Evolutionary conservation across 2,113 vertebrate genomes (phyloP).

Genomic region (Motacilla alba): DNA sequence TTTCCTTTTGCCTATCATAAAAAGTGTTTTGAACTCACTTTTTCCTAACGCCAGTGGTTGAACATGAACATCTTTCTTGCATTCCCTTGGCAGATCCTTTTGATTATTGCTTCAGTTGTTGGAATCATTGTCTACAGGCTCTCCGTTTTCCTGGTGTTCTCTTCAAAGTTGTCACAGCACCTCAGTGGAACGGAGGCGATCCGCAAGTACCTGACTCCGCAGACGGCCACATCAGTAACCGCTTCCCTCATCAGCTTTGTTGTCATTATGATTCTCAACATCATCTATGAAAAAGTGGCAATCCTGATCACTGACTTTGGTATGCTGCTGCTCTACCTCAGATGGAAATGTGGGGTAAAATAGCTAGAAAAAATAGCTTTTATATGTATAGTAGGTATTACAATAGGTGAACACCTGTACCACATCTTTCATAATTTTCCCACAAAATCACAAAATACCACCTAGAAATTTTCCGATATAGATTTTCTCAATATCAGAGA

Average conservation of each 20-base stretch:
- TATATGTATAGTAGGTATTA: background rate
- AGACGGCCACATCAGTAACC: conserved; percentile 89
- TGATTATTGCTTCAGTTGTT: conserved; percentile 89
- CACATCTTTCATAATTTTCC: background rate
- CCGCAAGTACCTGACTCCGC: conserved; percentile 89
- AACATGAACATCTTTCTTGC: background rate
- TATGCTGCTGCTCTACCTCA: conserved; percentile 48
- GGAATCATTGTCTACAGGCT: conserved; percentile 92
- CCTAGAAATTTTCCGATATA: background rate
- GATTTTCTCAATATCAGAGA: background rate
- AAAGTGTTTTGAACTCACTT: background rate
- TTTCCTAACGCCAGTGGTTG: background rate
- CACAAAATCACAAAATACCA: background rate
- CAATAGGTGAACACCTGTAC: background rate
- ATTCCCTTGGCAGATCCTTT: conserved; percentile 78
- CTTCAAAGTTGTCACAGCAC: conserved; percentile 69
- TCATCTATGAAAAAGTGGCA: conserved; percentile 89
- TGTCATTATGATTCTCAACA: conserved; percentile 90
- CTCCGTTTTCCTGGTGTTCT: conserved; percentile 87
- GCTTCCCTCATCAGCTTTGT: conserved; percentile 91
- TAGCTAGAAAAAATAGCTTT: background rate
- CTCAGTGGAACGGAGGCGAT: conserved; percentile 77
- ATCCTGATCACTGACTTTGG: conserved; percentile 92
- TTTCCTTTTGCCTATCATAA: background rate
- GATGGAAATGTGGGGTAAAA: background rate